A percentile compares a stretch with the other conserved stretches of the same genome.
Evolutionary conservation across 2,113 vertebrate species (phyloP).

Genomic region (Perognathus longimembris): DNA sequence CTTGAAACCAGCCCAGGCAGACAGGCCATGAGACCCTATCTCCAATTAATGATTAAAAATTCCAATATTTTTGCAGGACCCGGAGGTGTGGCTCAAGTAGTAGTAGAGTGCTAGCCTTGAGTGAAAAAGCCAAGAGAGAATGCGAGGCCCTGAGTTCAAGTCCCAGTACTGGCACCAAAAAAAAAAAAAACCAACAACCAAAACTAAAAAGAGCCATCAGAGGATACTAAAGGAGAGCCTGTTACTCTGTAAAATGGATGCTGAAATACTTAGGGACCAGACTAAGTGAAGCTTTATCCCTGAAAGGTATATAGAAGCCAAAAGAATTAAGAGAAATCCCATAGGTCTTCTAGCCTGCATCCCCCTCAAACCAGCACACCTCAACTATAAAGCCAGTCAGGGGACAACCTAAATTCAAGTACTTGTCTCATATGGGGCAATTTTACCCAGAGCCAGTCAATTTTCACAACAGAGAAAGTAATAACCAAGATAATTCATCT

Average conservation of each 20-base stretch:
- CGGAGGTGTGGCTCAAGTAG: no score
- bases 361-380: not conserved
- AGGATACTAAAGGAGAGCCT: not conserved
- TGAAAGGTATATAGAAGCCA: not conserved
- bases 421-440: not conserved
- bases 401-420: not conserved
- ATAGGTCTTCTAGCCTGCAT: not conserved
- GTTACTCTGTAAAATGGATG: not conserved
- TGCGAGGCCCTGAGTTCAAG: no score
- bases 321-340: not conserved
- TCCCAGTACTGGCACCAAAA: no score
- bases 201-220: not conserved
- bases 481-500: not conserved
- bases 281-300: not conserved
- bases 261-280: not conserved
- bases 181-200: no score
- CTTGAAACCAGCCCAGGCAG: no score
- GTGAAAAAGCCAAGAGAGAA: no score
- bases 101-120: no score
- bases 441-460: not conserved
- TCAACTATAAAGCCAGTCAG: not conserved
- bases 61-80: no score
- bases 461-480: constrained; percentile 20
- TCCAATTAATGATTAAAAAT: no score
- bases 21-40: no score